Percentiles rank a stretch among this genome's conserved stretches.
phyloP scores from a whole-genome alignment of 2,113 vertebrate genomes.

The Erinaceus europaeus region DNA sequence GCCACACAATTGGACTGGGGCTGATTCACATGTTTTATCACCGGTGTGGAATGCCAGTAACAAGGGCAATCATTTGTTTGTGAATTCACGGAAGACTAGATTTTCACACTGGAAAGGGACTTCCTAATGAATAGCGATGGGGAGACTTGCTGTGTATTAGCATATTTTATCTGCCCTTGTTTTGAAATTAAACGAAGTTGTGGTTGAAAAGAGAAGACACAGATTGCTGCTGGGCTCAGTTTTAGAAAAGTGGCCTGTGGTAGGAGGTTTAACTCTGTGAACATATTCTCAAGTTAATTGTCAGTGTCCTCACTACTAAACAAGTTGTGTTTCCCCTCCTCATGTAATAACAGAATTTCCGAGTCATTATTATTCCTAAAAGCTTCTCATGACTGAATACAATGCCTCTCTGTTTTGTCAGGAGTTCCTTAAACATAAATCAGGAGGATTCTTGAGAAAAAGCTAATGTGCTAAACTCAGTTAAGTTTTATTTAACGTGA shows the following conservation, averaged over 20 bases:
- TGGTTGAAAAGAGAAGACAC: conserved; percentile 17
- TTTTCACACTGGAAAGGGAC: conserved; percentile 44
- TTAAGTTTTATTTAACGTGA: neutral
- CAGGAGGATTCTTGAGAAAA: neutral
- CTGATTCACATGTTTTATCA: conserved; percentile 49
- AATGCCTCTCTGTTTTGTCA: conserved; percentile 21
- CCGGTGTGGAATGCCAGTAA: conserved; percentile 53
- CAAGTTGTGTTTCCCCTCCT: neutral
- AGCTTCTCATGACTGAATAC: neutral
- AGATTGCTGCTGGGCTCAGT: neutral
- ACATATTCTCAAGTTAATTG: conserved; percentile 32
- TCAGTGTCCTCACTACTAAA: neutral
- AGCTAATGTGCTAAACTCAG: neutral
- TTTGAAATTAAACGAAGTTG: conserved; percentile 55
- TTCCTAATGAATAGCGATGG: conserved; percentile 56
- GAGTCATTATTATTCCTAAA: conserved; percentile 17
- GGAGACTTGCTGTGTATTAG: conserved; percentile 52
- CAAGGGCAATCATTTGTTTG: conserved; percentile 62
- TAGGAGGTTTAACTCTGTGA: conserved; percentile 14
- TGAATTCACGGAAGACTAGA: conserved; percentile 58
- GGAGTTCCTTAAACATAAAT: conserved; percentile 33
- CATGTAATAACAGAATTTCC: conserved; percentile 31
- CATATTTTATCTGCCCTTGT: conserved; percentile 65
- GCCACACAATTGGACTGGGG: neutral
- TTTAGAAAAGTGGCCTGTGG: conserved; percentile 35